These are phyloP conservation scores for Eueremaeus valkanovi DNA, from an alignment of 2,888 invertebrate species.

Conservation along the genomic window DNA sequence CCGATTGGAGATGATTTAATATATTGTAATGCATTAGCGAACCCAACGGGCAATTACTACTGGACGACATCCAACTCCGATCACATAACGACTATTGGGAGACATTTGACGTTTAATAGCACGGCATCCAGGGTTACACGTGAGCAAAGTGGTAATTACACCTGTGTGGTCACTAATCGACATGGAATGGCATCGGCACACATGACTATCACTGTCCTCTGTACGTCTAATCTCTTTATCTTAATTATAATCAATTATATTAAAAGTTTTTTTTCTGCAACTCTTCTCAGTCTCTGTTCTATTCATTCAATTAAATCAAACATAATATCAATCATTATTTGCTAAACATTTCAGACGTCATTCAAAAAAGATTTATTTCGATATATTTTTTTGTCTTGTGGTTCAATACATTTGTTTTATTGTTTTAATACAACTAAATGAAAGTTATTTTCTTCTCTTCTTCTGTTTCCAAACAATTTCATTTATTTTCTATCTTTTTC, in stretches of 20 bases:
- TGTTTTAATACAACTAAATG: conserved; percentile 11
- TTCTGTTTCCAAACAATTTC: neutral
- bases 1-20: conserved; percentile 45
- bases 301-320: neutral
- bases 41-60: conserved; percentile 63
- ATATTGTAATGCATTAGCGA: conserved; percentile 47
- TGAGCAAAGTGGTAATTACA: conserved; percentile 69
- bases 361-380: neutral
- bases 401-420: conserved; percentile 18
- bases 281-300: neutral
- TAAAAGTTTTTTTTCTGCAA: neutral
- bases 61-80: conserved; percentile 57
- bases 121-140: conserved; percentile 60
- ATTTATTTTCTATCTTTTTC: neutral
- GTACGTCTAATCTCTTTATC: conserved; percentile 59
- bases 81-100: conserved; percentile 32
- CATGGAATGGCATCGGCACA: conserved; percentile 69
- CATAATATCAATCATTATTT: conserved; percentile 1
- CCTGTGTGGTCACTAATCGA: conserved; percentile 64
- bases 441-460: neutral
- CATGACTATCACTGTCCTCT: conserved; percentile 73
- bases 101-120: conserved; percentile 28
- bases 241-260: neutral
- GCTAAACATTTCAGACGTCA: neutral
- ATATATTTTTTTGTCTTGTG: neutral